Conservation (phyloP, 2,113 vertebrate genomes). For the Anarrhichthys ocellatus region DNA sequence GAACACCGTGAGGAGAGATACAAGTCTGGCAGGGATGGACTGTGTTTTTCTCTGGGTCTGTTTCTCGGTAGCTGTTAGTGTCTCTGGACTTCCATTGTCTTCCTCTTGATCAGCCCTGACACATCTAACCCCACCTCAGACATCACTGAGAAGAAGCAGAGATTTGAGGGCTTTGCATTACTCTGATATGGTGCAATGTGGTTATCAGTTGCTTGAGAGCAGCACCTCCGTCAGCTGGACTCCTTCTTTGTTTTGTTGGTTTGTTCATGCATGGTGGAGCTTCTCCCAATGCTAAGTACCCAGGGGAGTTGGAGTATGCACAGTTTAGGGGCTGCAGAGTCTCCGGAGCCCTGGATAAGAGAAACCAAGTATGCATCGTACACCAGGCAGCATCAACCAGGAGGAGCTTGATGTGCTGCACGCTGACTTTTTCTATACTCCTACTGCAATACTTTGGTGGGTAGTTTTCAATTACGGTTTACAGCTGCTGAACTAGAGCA, state of each 20-base stretch:
- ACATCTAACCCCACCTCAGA: not conserved
- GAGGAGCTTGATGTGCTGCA: not conserved
- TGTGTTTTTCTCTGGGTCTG: not conserved
- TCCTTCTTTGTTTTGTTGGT: constrained; percentile 26
- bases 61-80: not conserved
- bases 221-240: not conserved
- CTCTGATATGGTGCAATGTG: not conserved
- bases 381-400: constrained; percentile 23
- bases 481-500: not conserved
- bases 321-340: constrained; percentile 29
- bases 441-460: not conserved
- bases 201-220: not conserved
- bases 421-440: not conserved
- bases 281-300: constrained; percentile 24
- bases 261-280: constrained; percentile 35
- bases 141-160: not conserved
- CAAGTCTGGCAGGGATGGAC: not conserved
- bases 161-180: not conserved
- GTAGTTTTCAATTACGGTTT: not conserved
- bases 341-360: constrained; percentile 18
- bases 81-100: not conserved
- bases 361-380: constrained; percentile 21
- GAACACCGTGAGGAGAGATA: not conserved
- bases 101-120: not conserved
- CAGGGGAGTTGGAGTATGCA: constrained; percentile 16